phyloP scores from a whole-genome alignment of 2,113 vertebrate species.

The Brachyistius frenatus region DNA sequence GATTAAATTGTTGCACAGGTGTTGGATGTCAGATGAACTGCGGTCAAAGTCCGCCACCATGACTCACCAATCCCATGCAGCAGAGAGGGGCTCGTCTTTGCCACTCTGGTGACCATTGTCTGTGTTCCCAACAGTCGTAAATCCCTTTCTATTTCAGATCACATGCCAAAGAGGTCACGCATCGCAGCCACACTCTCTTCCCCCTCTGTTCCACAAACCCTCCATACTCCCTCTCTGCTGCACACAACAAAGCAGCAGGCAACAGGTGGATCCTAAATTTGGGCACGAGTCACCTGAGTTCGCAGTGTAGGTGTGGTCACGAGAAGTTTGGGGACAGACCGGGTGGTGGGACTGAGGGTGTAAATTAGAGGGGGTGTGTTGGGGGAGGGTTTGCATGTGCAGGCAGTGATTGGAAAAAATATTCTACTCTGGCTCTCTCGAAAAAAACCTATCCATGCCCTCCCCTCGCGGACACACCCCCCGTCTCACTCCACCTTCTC shows the following conservation, averaged over 20 bases:
- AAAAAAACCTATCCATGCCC: constrained; percentile 17
- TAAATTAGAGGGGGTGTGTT: constrained; percentile 31
- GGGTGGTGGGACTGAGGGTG: not conserved
- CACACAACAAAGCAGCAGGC: constrained; percentile 74
- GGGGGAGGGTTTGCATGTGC: constrained; percentile 11
- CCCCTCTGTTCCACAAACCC: constrained; percentile 7
- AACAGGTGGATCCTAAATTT: constrained; percentile 83
- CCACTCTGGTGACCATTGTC: constrained; percentile 71
- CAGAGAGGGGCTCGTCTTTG: constrained; percentile 53
- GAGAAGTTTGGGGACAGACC: constrained; percentile 2
- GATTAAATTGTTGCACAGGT: not conserved
- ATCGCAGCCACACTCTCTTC: constrained; percentile 4
- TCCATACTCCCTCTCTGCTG: constrained; percentile 37
- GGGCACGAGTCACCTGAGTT: constrained; percentile 60
- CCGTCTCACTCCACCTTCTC: constrained; percentile 49
- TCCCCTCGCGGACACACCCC: constrained; percentile 32
- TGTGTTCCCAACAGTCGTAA: constrained; percentile 58
- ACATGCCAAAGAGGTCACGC: constrained; percentile 82
- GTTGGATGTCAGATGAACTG: constrained; percentile 25
- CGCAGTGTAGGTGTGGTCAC: constrained; percentile 25
- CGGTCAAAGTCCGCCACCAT: constrained; percentile 26
- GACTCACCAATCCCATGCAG: constrained; percentile 66
- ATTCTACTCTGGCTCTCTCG: constrained; percentile 34
- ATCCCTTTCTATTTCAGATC: constrained; percentile 83
- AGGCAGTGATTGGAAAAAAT: constrained; percentile 56